Conservation (phyloP, 1,140 invertebrate genomes). For the Pogonomyrmex barbatus region DNA sequence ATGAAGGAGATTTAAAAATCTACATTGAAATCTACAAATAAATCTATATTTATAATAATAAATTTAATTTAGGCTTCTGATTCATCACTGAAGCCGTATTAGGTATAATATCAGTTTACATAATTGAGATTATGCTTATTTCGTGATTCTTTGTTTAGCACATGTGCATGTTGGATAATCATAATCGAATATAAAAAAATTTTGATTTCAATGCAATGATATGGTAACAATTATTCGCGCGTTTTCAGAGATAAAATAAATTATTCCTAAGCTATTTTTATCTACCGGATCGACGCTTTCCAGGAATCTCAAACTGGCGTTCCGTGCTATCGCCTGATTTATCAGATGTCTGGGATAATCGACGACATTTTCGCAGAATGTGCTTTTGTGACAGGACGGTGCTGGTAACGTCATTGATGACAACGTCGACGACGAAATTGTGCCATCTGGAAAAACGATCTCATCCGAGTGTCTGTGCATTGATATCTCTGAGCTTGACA, state of each 20-base stretch:
- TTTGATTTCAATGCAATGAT: background rate
- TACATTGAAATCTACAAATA: too few species aligned
- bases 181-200: background rate
- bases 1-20: too few species aligned
- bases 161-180: background rate
- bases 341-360: conserved; percentile 58
- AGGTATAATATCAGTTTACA: background rate
- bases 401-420: background rate
- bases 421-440: background rate
- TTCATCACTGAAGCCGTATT: background rate
- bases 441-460: conserved; percentile 62
- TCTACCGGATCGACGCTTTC: conserved; percentile 53
- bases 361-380: conserved; percentile 50
- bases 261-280: background rate
- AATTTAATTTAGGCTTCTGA: background rate
- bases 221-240: background rate
- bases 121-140: background rate
- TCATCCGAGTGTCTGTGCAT: background rate
- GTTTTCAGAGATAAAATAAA: background rate
- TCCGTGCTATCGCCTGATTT: conserved; percentile 47
- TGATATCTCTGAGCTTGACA: background rate
- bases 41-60: background rate
- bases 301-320: conserved; percentile 59
- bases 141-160: background rate
- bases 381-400: conserved; percentile 25